These are phyloP conservation scores for Laticauda colubrina DNA, from an alignment of 2,113 vertebrate genomes.

Conservation along the genomic window DNA sequence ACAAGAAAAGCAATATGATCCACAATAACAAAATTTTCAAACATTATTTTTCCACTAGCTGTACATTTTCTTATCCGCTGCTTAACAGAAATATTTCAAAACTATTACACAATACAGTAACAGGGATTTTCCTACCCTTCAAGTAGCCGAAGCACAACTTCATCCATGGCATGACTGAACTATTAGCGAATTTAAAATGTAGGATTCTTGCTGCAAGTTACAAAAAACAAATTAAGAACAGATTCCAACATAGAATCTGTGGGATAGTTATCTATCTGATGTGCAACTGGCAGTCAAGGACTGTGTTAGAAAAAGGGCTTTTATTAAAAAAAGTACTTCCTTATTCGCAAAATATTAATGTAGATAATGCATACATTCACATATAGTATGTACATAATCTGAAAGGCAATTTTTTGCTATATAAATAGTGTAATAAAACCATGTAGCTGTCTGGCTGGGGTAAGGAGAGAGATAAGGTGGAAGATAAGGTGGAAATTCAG, in stretches of 20 bases:
- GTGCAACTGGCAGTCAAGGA: slow-evolving; percentile 71
- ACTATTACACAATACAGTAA: neutral
- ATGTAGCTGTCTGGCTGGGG: neutral
- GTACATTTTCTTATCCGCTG: slow-evolving; percentile 60
- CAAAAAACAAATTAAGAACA: neutral
- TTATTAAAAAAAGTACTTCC: slow-evolving; percentile 60
- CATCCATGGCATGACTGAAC: neutral
- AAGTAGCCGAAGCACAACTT: neutral
- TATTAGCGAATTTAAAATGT: neutral
- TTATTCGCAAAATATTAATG: slow-evolving; percentile 61
- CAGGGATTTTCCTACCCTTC: neutral
- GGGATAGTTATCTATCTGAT: slow-evolving; percentile 65
- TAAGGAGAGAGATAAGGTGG: neutral
- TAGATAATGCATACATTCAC: neutral
- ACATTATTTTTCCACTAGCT: slow-evolving; percentile 51
- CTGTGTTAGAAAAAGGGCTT: slow-evolving; percentile 75
- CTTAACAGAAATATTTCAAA: slow-evolving; percentile 58
- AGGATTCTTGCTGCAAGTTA: neutral
- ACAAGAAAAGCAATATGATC: slow-evolving; percentile 90
- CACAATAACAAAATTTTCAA: slow-evolving; percentile 88
- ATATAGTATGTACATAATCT: neutral
- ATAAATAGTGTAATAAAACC: neutral
- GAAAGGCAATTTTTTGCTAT: neutral
- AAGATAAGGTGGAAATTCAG: neutral
- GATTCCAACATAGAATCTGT: neutral